phyloP scores from a whole-genome alignment of 2,888 invertebrate genomes.

The Monopis laevigella region DNA sequence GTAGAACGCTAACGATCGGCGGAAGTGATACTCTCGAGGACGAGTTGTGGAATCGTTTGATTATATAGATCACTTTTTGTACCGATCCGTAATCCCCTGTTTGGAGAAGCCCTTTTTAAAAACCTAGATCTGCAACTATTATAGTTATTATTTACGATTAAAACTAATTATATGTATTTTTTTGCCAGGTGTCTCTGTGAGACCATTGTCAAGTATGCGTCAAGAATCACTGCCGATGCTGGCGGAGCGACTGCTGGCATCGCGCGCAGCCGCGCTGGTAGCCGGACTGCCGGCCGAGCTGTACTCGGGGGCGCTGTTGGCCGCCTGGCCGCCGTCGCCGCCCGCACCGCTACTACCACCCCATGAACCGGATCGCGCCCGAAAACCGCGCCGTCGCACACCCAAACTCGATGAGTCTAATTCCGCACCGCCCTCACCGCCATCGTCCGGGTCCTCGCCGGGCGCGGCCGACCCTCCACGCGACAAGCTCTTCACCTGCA shows the following conservation, averaged over 20 bases:
- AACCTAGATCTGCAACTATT: no score
- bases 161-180: slow-evolving; percentile 16
- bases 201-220: slow-evolving; percentile 58
- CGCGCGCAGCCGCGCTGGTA: slow-evolving; percentile 57
- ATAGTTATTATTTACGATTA: neutral
- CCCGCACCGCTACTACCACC: slow-evolving; percentile 65
- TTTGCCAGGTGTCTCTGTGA: slow-evolving; percentile 58
- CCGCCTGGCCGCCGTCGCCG: slow-evolving; percentile 64
- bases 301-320: slow-evolving; percentile 70
- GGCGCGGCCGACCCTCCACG: slow-evolving; percentile 63
- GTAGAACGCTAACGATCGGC: slow-evolving; percentile 44
- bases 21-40: slow-evolving; percentile 58
- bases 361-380: slow-evolving; percentile 47
- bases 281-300: slow-evolving; percentile 70
- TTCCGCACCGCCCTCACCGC: slow-evolving; percentile 45
- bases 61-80: neutral
- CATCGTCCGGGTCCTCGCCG: slow-evolving; percentile 61
- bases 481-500: slow-evolving; percentile 90
- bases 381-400: slow-evolving; percentile 57
- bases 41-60: slow-evolving; percentile 9
- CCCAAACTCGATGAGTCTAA: slow-evolving; percentile 53
- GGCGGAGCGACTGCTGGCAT: slow-evolving; percentile 64
- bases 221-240: slow-evolving; percentile 59
- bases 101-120: no score
- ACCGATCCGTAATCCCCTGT: neutral